phyloP scores from a whole-genome alignment of 2,888 invertebrate genomes.

The Oxyteleia sp. region DNA sequence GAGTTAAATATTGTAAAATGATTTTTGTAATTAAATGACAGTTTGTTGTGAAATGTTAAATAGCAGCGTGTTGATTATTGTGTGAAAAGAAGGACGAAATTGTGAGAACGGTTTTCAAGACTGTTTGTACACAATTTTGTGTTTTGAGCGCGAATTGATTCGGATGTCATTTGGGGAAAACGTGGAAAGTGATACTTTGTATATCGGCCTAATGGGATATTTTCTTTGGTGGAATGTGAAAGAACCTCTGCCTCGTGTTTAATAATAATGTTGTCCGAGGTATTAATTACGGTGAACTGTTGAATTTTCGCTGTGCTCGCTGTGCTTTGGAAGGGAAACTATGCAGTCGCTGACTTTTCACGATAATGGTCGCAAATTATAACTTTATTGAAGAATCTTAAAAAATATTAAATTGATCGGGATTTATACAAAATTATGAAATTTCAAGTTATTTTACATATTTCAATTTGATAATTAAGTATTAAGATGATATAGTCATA shows the following conservation, averaged over 20 bases:
- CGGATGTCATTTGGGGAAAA: too few species aligned
- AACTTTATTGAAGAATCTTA: slow-evolving; percentile 22
- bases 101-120: too few species aligned
- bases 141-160: neutral
- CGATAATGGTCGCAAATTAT: slow-evolving; percentile 33
- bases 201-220: slow-evolving; percentile 6
- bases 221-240: slow-evolving; percentile 20
- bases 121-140: neutral
- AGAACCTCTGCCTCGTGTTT: slow-evolving; percentile 9
- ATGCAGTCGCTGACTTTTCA: slow-evolving; percentile 29
- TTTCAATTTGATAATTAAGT: too few species aligned
- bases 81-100: too few species aligned
- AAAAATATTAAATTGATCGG: neutral
- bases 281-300: slow-evolving; percentile 44
- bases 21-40: too few species aligned
- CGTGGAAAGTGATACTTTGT: slow-evolving; percentile 20
- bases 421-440: too few species aligned
- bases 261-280: slow-evolving; percentile 21
- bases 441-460: too few species aligned
- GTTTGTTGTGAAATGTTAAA: too few species aligned
- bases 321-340: slow-evolving; percentile 4
- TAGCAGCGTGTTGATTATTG: too few species aligned
- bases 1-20: too few species aligned
- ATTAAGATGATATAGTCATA: too few species aligned
- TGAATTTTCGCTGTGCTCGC: slow-evolving; percentile 35